Evolutionary conservation across 2,888 invertebrate genomes (phyloP), one percentile per base, ranked within the genome.

Genomic region (Corythucha ciliata): DNA sequence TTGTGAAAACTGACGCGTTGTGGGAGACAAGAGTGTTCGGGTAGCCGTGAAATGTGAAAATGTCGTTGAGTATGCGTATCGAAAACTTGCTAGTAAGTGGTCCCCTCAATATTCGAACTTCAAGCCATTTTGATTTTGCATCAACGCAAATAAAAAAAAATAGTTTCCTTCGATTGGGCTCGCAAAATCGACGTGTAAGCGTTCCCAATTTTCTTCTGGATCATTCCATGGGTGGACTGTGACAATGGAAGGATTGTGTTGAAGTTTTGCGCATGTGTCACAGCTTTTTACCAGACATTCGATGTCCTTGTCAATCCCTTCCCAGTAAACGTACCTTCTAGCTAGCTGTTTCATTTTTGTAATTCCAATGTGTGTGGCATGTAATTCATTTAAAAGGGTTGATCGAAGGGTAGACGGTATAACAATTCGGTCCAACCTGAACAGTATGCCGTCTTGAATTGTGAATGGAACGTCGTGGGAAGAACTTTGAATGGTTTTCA

Each of bases 131-230:
- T 33, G 61, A 61, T 44, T 59, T 58, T 16, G 60, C 61, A 39
- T 62, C 63, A 1, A 63, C 52, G 6, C 57, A 24, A 3, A 62
- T 37, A 7, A 64, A 45, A 36, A 61, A 58, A n/a, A n/a, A 40
- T 54, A 47, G 40, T 57, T 41, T 4, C 54, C 49, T 14, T 47
- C 18, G 36, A 48, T 57, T 10, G 62, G 61, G 1, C 61, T 60
- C 18, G 60, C 59, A 40, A 59, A 63, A 44, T 63, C 62, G 3
- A 62, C 59, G 26, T 63, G 63, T 3, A 63, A 52, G 25, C 63
- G 42, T 40, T 63, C 45, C 62, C 61, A 64, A 29, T 57, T 57
- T 14, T 53, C 46, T 16, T 56, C 52, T 16, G 61, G 62, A 36
- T 48, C 46, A 7, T 57, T 51, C 64, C 63, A 64, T 2, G 57